Base-by-base conservation (phyloP, 2,113 vertebrate genomes). In the Phalacrocorax brasilianus region DNA sequence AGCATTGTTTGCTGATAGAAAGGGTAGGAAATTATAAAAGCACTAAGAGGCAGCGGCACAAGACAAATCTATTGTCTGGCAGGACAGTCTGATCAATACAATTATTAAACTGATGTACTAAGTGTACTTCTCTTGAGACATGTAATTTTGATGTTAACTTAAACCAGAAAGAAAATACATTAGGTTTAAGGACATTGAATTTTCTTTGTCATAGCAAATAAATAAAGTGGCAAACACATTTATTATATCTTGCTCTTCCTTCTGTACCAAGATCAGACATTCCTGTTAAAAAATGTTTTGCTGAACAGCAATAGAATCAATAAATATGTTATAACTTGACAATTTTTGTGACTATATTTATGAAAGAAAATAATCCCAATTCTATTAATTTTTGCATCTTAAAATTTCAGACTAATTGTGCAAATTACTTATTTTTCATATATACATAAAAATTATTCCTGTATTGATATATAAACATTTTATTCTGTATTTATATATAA, bases 151-250 rank as follows among this genome's bases (percentile, higher is more conserved):
- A 85, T 66, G 28, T 58, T 90, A 93, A 85, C 71, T 85, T 85
- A 65, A 89, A 89, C 5, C 27, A 86, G 32, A 71, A 92, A 42
- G 40, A 91, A 82, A 58, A 59, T 53, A 18, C 15, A 85, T 94
- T 67, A 10, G 27, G 81, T 94, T 93, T 73, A 92, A 85, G 58
- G 70, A 42, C 45, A 83, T 23, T 26, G n/a, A 82, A 79, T 91
- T 95, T 86, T 87, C 61, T 92, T 94, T 91, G 44, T 87, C 74
- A 33, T 26, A 76, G 49, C 30, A 97, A 93, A 95, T 89, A 82
- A 85, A 71, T 52, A 82, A 89, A 61, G 42, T 28, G 65, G 33
- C 24, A 58, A 77, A 44, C 7, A 45, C n/a, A 71, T 93, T 91
- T 91, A 70, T 89, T 82, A 62, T 10, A 59, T 66, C 50, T 86